These are phyloP conservation scores for Scaptomyza pallida DNA, from an alignment of 1,140 invertebrate species.

Conservation along the genomic window DNA sequence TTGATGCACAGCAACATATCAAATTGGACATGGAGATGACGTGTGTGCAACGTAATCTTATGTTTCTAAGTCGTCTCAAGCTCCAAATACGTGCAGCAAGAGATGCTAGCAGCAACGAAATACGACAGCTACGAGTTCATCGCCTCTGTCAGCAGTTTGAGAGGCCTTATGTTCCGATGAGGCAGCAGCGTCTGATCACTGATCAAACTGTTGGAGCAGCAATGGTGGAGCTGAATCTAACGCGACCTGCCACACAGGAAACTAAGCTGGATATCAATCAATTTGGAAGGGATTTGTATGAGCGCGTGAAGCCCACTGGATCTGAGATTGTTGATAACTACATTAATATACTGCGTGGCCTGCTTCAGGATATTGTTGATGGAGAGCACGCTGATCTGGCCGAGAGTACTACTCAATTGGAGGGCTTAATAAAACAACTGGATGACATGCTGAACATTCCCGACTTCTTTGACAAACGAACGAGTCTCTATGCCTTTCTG, in stretches of 20 bases:
- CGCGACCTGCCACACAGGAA: conserved; percentile 1
- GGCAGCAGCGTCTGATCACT: conserved; percentile 40
- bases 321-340: conserved; percentile 76
- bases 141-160: conserved; percentile 69
- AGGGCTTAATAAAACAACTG: conserved; percentile 48
- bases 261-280: conserved; percentile 45
- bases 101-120: conserved; percentile 65
- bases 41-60: conserved; percentile 61
- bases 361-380: conserved; percentile 68
- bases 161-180: conserved; percentile 2
- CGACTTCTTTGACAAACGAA: conserved; percentile 74
- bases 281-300: conserved; percentile 65
- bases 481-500: conserved; percentile 66
- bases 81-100: conserved; percentile 32
- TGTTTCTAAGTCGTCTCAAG: conserved; percentile 62
- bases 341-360: conserved; percentile 57
- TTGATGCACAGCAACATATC: conserved; percentile 43
- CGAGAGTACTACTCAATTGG: conserved; percentile 35
- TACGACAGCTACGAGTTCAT: conserved; percentile 70
- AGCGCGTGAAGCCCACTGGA: conserved; percentile 59
- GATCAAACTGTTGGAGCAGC: conserved; percentile 53
- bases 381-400: conserved; percentile 48
- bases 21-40: conserved; percentile 50
- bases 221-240: conserved; percentile 56
- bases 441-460: conserved; percentile 54